These are phyloP conservation scores for Unio pictorum DNA, from an alignment of 2,888 invertebrate genomes.

Conservation along the genomic window DNA sequence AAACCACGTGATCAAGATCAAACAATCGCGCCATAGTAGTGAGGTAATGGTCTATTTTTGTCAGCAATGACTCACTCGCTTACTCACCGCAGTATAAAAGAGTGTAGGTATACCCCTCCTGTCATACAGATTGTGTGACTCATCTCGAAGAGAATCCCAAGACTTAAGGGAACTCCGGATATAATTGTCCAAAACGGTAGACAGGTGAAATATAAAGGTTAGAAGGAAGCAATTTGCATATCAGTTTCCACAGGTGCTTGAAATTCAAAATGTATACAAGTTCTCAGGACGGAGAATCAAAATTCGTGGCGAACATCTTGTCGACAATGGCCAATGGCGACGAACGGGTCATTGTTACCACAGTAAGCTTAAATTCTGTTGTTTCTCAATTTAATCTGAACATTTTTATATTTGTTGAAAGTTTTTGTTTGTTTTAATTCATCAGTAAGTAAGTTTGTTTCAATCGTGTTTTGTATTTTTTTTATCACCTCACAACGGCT, in stretches of 20 bases:
- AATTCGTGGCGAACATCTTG: conserved; percentile 69
- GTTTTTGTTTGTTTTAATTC: too few relatives aligned
- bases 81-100: conserved; percentile 32
- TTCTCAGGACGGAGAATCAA: conserved; percentile 56
- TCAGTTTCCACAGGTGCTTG: conserved; percentile 1
- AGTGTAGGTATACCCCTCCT: conserved; percentile 31
- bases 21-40: conserved; percentile 5
- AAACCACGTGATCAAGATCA: conserved; percentile 22
- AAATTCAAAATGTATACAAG: conserved; percentile 19
- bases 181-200: conserved; percentile 5
- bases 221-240: not conserved
- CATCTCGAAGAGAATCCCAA: conserved; percentile 25
- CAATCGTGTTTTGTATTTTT: too few relatives aligned
- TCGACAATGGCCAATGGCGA: conserved; percentile 69
- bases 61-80: conserved; percentile 25
- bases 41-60: conserved; percentile 34
- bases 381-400: conserved; percentile 4
- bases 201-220: not conserved
- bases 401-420: not conserved
- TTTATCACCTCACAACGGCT: too few relatives aligned
- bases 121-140: conserved; percentile 27
- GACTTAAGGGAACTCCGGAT: conserved; percentile 9
- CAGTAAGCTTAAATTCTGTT: conserved; percentile 37
- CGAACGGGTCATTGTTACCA: conserved; percentile 29
- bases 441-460: too few relatives aligned